Percentiles rank a stretch among this genome's conserved stretches.
These are phyloP conservation scores for Ceratothoa steindachneri DNA, from an alignment of 2,888 invertebrate species.

Conservation along the genomic window DNA sequence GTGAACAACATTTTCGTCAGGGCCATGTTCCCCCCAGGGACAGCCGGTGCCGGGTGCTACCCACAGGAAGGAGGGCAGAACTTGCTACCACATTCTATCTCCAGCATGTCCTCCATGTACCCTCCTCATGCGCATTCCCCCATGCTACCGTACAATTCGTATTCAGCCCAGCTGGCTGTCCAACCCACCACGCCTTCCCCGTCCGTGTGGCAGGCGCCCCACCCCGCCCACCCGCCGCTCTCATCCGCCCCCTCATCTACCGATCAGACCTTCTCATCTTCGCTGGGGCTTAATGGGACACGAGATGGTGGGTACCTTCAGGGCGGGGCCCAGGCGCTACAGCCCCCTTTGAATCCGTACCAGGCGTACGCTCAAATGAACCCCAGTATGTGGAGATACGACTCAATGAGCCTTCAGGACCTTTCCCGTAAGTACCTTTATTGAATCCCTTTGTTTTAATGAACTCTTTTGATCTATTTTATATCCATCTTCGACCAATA, in stretches of 20 bases:
- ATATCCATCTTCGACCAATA: neutral
- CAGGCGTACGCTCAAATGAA: constrained; percentile 44
- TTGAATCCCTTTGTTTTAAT: no score
- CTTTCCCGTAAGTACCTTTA: constrained; percentile 29
- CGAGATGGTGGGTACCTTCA: constrained; percentile 36
- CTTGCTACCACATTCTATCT: constrained; percentile 29
- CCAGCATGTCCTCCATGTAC: constrained; percentile 21
- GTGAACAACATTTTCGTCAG: no score
- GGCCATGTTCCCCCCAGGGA: constrained; percentile 45
- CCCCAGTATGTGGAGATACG: constrained; percentile 36
- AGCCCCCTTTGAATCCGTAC: constrained; percentile 40
- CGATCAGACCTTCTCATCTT: constrained; percentile 39
- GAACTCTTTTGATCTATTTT: neutral
- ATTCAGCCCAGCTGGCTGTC: constrained; percentile 41
- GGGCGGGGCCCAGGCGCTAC: constrained; percentile 16
- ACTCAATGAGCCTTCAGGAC: constrained; percentile 43
- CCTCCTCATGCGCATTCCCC: constrained; percentile 37
- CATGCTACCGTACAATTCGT: constrained; percentile 45
- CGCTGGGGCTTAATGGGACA: constrained; percentile 36
- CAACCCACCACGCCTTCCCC: constrained; percentile 45
- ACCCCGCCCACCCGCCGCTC: constrained; percentile 24
- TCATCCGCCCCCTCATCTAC: constrained; percentile 26
- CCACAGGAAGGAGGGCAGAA: constrained; percentile 44
- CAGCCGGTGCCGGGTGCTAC: constrained; percentile 34
- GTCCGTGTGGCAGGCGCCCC: constrained; percentile 42